Conservation (phyloP, 2,888 invertebrate genomes). For the Folsomia manolachei region DNA sequence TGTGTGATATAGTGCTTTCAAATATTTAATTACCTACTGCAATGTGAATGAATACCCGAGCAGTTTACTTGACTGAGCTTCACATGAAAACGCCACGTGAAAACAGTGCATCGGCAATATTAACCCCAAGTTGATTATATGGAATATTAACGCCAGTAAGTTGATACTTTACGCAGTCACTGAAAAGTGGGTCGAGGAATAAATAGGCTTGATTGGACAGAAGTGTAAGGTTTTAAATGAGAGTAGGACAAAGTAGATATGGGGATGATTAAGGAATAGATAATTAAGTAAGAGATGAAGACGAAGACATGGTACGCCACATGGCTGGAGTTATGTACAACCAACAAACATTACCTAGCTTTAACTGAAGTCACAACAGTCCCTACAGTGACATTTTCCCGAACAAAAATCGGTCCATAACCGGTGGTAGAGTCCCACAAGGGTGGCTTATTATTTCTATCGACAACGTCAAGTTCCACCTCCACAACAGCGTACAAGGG, state of each 20-base stretch:
- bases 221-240: no score
- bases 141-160: no score
- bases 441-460: conserved; percentile 92
- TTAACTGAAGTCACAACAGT: conserved; percentile 96
- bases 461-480: conserved; percentile 95
- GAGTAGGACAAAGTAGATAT: no score
- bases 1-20: no score
- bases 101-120: conserved; percentile 16
- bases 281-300: no score
- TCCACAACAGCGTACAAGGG: conserved; percentile 92
- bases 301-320: background rate
- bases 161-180: no score
- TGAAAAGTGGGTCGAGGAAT: no score
- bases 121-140: no score
- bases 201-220: no score
- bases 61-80: background rate
- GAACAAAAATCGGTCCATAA: conserved; percentile 97
- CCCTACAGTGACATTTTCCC: conserved; percentile 98
- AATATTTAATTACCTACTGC: no score
- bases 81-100: background rate
- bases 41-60: background rate
- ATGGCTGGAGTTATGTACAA: background rate
- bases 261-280: no score
- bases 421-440: conserved; percentile 90
- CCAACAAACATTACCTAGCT: conserved; percentile 71